Evolutionary conservation across 2,113 vertebrate genomes (phyloP).

Genomic region (Lucifuga dentata): DNA sequence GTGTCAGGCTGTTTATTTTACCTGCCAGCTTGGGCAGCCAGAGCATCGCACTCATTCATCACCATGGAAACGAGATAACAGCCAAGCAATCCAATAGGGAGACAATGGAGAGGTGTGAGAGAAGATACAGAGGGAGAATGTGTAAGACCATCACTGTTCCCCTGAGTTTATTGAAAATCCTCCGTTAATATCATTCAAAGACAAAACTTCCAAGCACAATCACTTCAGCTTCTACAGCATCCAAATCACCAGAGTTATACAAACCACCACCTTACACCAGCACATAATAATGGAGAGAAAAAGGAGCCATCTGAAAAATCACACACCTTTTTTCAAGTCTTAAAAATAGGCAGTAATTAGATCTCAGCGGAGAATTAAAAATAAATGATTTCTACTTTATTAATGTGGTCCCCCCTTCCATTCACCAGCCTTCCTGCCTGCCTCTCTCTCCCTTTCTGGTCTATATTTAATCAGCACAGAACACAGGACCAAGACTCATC

Average conservation of each 20-base stretch:
- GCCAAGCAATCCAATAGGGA: constrained; percentile 1
- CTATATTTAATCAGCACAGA: constrained; percentile 76
- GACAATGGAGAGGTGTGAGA: not conserved
- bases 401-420: constrained; percentile 76
- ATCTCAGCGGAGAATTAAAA: constrained; percentile 86
- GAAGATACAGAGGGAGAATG: not conserved
- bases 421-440: constrained; percentile 72
- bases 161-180: no score
- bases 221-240: not conserved
- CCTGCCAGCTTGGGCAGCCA: constrained; percentile 12
- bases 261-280: constrained; percentile 22
- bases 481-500: constrained; percentile 53
- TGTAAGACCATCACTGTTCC: not conserved
- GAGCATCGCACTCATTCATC: constrained; percentile 33
- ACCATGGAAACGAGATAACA: constrained; percentile 47
- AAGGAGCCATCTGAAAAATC: constrained; percentile 69
- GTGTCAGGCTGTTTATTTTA: constrained; percentile 21
- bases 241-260: constrained; percentile 17
- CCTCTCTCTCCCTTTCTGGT: constrained; percentile 50
- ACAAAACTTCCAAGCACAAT: no score
- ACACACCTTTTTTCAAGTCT: constrained; percentile 64
- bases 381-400: constrained; percentile 89
- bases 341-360: constrained; percentile 88
- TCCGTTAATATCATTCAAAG: no score
- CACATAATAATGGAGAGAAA: constrained; percentile 15